Evolutionary conservation across 1,140 invertebrate genomes (phyloP).

Genomic region (Drosophila jambulina): DNA sequence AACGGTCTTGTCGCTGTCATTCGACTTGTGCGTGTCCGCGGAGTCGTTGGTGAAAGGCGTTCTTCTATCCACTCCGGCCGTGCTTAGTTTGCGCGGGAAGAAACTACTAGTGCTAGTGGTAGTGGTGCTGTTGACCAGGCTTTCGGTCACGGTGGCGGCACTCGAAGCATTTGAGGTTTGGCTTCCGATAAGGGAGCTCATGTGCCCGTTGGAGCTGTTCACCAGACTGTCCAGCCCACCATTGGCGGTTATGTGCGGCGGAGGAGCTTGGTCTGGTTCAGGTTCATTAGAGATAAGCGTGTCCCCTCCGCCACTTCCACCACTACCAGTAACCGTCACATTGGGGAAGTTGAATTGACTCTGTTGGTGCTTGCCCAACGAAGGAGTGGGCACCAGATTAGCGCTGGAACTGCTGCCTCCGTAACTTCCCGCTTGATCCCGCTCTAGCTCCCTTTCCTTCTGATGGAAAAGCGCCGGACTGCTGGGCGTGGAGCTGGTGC

Average conservation of each 20-base stretch:
- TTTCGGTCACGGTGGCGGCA: slow-evolving; percentile 52
- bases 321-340: slow-evolving; percentile 71
- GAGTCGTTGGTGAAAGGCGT: slow-evolving; percentile 85
- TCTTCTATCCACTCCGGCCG: slow-evolving; percentile 75
- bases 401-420: slow-evolving; percentile 81
- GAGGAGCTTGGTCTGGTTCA: neutral
- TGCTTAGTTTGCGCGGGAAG: slow-evolving; percentile 75
- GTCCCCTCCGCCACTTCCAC: slow-evolving; percentile 27
- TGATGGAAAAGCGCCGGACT: slow-evolving; percentile 92
- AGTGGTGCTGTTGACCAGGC: slow-evolving; percentile 58
- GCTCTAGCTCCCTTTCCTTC: slow-evolving; percentile 70
- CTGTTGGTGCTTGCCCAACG: slow-evolving; percentile 84
- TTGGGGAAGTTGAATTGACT: slow-evolving; percentile 94
- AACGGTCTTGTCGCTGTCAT: slow-evolving; percentile 94
- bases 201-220: slow-evolving; percentile 51
- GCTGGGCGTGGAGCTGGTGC: slow-evolving; percentile 97
- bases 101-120: slow-evolving; percentile 62
- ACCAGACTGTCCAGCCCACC: slow-evolving; percentile 33
- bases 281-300: slow-evolving; percentile 59
- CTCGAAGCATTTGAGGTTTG: slow-evolving; percentile 62
- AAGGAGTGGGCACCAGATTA: slow-evolving; percentile 31
- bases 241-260: slow-evolving; percentile 4
- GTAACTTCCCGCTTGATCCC: slow-evolving; percentile 55
- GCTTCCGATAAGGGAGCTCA: slow-evolving; percentile 56
- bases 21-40: slow-evolving; percentile 90